phyloP scores from a whole-genome alignment of 2,888 invertebrate genomes.

The Gastrophysa polygoni region DNA sequence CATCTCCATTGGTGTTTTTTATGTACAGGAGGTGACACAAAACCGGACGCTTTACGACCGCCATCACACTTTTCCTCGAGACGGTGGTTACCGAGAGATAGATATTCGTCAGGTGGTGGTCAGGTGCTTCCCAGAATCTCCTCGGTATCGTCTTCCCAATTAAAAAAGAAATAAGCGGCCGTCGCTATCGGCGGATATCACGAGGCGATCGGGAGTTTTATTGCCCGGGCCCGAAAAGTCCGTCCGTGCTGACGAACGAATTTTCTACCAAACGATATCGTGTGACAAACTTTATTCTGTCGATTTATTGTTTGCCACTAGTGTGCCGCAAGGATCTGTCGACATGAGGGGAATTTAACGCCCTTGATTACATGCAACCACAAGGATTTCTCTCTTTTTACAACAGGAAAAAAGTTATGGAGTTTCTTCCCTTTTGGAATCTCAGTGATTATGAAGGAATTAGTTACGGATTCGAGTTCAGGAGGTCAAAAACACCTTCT shows the following conservation, averaged over 20 bases:
- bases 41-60: neutral
- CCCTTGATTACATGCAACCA: too few relatives aligned
- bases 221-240: neutral
- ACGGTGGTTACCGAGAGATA: neutral
- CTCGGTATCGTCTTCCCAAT: conserved; percentile 21
- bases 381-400: too few relatives aligned
- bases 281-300: neutral
- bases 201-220: neutral
- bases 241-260: neutral
- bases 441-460: too few relatives aligned
- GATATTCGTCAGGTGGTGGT: neutral
- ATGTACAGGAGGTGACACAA: conserved; percentile 8
- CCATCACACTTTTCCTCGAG: neutral
- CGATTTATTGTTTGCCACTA: too few relatives aligned
- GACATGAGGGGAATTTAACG: too few relatives aligned
- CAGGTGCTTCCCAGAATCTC: neutral
- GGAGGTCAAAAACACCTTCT: too few relatives aligned
- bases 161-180: conserved; percentile 18
- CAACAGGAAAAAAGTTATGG: too few relatives aligned
- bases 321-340: too few relatives aligned
- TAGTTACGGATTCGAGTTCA: too few relatives aligned
- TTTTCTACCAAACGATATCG: neutral
- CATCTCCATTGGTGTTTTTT: neutral
- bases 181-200: conserved; percentile 5
- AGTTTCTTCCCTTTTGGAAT: too few relatives aligned